These are phyloP conservation scores for Montipora efflorescens DNA, from an alignment of 64 coral and sea anemone species.

Conservation along the genomic window DNA sequence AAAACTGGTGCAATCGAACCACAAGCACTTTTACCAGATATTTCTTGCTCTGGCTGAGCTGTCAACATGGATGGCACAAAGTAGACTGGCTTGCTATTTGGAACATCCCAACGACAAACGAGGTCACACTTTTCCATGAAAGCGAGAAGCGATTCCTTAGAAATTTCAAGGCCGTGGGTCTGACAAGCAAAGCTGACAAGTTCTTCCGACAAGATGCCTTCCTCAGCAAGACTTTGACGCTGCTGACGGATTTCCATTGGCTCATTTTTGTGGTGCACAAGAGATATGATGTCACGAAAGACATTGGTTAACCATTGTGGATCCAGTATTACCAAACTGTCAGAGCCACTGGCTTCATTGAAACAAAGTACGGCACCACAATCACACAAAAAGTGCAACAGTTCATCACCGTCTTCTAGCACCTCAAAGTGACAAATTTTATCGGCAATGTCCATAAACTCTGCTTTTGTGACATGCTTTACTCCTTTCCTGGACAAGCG, in stretches of 20 bases:
- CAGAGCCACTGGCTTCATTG: neutral
- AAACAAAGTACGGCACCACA: conserved; percentile 38
- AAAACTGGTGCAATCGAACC: conserved; percentile 5
- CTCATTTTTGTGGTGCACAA: conserved; percentile 4
- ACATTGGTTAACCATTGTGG: conserved; percentile 36
- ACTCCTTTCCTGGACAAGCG: neutral
- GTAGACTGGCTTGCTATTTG: neutral
- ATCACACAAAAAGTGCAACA: conserved; percentile 35
- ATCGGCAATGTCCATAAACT: neutral
- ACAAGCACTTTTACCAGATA: neutral
- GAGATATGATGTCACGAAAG: conserved; percentile 7
- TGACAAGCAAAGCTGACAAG: conserved; percentile 24
- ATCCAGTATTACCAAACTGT: conserved; percentile 15
- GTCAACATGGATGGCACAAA: conserved; percentile 33
- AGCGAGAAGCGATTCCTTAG: conserved; percentile 3
- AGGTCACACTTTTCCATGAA: conserved; percentile 30
- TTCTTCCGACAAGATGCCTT: conserved; percentile 41
- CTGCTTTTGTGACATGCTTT: conserved; percentile 11
- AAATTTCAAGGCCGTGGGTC: neutral
- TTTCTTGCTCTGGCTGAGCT: conserved; percentile 16
- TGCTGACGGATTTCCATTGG: conserved; percentile 20
- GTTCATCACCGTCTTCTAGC: conserved; percentile 10
- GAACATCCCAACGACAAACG: conserved; percentile 1
- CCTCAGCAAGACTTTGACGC: conserved; percentile 22
- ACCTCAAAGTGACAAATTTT: conserved; percentile 15